Conservation (phyloP, 2,797 vertebrate genomes). For the Sebastes umbrosus region DNA sequence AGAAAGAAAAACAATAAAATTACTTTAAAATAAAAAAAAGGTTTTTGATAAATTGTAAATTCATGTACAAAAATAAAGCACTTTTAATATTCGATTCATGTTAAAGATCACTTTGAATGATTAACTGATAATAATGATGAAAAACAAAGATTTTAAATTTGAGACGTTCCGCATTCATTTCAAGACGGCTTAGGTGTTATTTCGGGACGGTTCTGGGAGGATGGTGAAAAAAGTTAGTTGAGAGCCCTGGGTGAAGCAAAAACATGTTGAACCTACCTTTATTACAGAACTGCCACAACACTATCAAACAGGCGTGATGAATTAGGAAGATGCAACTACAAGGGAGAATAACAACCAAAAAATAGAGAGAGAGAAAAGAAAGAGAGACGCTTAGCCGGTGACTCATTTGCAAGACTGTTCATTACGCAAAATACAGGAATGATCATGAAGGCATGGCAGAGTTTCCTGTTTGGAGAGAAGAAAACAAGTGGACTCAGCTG, state of each 20-base stretch:
- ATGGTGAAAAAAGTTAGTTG: too few relatives aligned
- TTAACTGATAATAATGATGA: too few relatives aligned
- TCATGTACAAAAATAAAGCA: too few relatives aligned
- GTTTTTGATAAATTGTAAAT: too few relatives aligned
- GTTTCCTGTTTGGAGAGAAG: conserved; percentile 35
- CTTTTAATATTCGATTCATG: too few relatives aligned
- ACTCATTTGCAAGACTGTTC: conserved; percentile 34
- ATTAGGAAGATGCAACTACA: not conserved
- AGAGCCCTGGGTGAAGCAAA: not conserved
- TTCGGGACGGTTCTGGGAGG: too few relatives aligned
- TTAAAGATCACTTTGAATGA: too few relatives aligned
- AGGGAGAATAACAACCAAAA: not conserved
- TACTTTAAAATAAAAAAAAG: too few relatives aligned
- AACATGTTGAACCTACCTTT: not conserved
- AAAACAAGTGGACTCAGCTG: conserved; percentile 64
- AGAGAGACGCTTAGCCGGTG: conserved; percentile 12
- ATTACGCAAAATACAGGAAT: conserved; percentile 45
- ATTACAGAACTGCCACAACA: not conserved
- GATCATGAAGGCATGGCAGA: conserved; percentile 38
- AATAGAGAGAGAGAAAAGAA: not conserved
- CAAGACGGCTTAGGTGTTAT: too few relatives aligned
- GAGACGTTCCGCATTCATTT: too few relatives aligned
- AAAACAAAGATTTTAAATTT: too few relatives aligned
- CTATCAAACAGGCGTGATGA: not conserved
- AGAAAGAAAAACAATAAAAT: too few relatives aligned